phyloP scores from a whole-genome alignment of 2,797 vertebrate genomes.

The Pseudotriccus pelzelni region DNA sequence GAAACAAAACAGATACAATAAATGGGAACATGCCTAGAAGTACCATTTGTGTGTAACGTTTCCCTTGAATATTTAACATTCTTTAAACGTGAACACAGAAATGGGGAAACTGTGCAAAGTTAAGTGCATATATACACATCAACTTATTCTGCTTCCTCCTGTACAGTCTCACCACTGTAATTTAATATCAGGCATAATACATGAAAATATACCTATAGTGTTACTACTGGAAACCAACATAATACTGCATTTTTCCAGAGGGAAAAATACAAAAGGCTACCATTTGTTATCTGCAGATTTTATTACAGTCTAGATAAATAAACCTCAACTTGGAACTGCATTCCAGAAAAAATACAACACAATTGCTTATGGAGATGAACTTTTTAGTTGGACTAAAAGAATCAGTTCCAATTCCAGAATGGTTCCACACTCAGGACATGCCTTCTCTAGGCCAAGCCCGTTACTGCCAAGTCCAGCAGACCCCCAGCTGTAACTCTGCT shows the following conservation, averaged over 20 bases:
- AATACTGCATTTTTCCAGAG: neutral
- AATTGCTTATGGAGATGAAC: neutral
- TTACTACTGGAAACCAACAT: constrained; percentile 27
- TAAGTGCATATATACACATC: neutral
- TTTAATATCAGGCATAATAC: neutral
- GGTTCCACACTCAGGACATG: neutral
- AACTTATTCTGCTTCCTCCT: neutral
- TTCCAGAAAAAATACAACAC: constrained; percentile 30
- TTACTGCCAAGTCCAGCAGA: neutral
- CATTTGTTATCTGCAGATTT: constrained; percentile 39
- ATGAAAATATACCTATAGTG: neutral
- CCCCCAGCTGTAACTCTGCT: neutral
- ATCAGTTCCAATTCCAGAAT: neutral
- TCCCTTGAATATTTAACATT: neutral
- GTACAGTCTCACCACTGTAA: constrained; percentile 13
- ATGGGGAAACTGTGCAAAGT: neutral
- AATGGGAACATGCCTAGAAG: neutral
- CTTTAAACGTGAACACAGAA: neutral
- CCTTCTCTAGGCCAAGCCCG: neutral
- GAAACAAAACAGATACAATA: neutral
- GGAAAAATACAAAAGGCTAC: neutral
- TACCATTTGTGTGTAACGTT: neutral
- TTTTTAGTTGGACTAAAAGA: neutral
- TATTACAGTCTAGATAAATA: neutral
- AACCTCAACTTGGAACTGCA: neutral